phyloP scores from a whole-genome alignment of 2,888 invertebrate species.

The Trichopoda pennipes region DNA sequence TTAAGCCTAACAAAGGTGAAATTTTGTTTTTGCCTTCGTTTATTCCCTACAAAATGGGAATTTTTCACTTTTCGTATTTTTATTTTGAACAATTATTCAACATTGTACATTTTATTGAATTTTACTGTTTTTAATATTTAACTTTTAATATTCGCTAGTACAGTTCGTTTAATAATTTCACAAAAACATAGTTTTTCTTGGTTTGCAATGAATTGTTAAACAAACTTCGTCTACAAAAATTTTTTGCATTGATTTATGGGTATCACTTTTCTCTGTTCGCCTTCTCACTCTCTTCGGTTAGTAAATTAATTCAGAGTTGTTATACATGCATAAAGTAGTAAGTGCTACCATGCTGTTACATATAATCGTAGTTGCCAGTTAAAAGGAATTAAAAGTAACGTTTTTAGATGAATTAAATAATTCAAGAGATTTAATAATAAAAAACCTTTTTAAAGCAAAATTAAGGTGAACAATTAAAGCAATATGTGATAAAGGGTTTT shows the following conservation, averaged over 20 bases:
- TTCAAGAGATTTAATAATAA: too few relatives aligned
- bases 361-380: not conserved
- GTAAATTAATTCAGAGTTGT: constrained; percentile 54
- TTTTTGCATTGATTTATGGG: constrained; percentile 50
- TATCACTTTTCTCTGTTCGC: constrained; percentile 45
- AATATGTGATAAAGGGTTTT: too few relatives aligned
- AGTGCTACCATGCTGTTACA: constrained; percentile 28
- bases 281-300: constrained; percentile 12
- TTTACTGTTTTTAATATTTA: constrained; percentile 3
- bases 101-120: not conserved
- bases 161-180: constrained; percentile 24
- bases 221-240: constrained; percentile 59
- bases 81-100: not conserved
- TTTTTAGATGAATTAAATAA: too few relatives aligned
- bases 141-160: constrained; percentile 5
- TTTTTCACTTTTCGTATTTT: constrained; percentile 9
- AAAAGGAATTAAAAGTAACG: not conserved
- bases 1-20: constrained; percentile 49
- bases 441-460: too few relatives aligned
- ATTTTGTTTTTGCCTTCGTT: constrained; percentile 34
- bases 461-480: too few relatives aligned
- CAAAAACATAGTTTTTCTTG: constrained; percentile 26
- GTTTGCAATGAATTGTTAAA: constrained; percentile 24
- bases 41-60: constrained; percentile 43
- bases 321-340: not conserved